These are phyloP conservation scores for Drosophila paranaensis DNA, from an alignment of 2,888 invertebrate genomes.

Conservation along the genomic window DNA sequence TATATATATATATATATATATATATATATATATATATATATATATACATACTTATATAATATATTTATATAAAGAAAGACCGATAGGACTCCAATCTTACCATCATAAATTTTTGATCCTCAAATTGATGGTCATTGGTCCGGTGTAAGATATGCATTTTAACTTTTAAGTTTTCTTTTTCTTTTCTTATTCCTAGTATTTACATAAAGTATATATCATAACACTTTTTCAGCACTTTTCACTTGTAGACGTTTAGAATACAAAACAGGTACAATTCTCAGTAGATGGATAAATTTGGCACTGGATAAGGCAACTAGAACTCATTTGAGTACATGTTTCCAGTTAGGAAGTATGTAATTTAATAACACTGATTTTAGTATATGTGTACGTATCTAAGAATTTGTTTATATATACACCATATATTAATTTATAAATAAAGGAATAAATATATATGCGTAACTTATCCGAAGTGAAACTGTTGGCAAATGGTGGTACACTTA, in stretches of 20 bases:
- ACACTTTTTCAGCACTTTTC: conserved; percentile 38
- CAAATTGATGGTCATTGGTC: conserved; percentile 84
- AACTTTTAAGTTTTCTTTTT: neutral
- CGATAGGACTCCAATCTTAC: conserved; percentile 68
- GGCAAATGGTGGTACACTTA: conserved; percentile 34
- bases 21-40: neutral
- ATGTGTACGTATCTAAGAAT: neutral
- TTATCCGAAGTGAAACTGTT: conserved; percentile 39
- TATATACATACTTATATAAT: neutral
- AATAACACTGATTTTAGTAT: conserved; percentile 1
- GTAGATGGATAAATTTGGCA: conserved; percentile 67
- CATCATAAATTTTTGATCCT: conserved; percentile 85
- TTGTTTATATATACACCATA: neutral
- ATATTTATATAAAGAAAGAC: neutral
- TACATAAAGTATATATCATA: conserved; percentile 45
- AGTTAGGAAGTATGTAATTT: conserved; percentile 21
- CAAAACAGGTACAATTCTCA: conserved; percentile 69
- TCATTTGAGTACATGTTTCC: conserved; percentile 39
- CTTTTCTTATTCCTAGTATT: conserved; percentile 13
- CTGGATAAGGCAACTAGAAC: conserved; percentile 73
- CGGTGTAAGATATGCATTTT: conserved; percentile 84
- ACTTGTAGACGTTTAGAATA: conserved; percentile 36
- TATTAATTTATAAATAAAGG: conserved; percentile 3
- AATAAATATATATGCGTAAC: conserved; percentile 16
- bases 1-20: too few relatives aligned